phyloP scores from a whole-genome alignment of 2,797 vertebrate species.

The Dryobates pubescens region DNA sequence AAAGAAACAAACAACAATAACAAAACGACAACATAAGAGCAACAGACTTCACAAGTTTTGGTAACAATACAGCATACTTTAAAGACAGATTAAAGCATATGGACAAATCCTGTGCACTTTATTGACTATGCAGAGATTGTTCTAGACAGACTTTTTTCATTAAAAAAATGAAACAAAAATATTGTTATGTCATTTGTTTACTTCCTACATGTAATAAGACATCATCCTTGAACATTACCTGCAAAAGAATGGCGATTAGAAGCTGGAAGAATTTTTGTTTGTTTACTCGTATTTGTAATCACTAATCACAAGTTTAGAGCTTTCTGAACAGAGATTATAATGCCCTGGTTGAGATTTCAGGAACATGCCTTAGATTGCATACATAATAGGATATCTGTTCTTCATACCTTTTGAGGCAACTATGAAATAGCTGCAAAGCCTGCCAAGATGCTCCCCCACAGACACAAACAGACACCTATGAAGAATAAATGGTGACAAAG shows the following conservation, averaged over 20 bases:
- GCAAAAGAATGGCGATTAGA: background rate
- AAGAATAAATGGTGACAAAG: background rate
- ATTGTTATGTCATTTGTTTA: background rate
- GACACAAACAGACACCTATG: rapidly evolving
- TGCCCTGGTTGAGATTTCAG: background rate
- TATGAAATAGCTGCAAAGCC: background rate
- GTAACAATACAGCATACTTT: background rate
- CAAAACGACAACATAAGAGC: background rate
- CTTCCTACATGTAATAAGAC: background rate
- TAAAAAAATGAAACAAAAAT: background rate
- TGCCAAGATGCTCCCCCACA: background rate
- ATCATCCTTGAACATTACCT: background rate
- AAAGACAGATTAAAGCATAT: background rate
- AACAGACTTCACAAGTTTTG: background rate
- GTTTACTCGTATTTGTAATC: background rate
- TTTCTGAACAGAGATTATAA: background rate
- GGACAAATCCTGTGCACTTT: background rate
- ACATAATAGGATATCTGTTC: background rate
- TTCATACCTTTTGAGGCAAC: background rate
- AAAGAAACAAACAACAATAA: background rate
- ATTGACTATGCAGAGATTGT: background rate
- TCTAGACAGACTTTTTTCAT: background rate
- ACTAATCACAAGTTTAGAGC: background rate
- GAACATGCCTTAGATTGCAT: background rate
- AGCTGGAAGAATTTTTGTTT: background rate